Percentiles rank a stretch among this genome's conserved stretches.
Conservation (phyloP, 2,888 invertebrate species). For the Synergus itoensis region DNA sequence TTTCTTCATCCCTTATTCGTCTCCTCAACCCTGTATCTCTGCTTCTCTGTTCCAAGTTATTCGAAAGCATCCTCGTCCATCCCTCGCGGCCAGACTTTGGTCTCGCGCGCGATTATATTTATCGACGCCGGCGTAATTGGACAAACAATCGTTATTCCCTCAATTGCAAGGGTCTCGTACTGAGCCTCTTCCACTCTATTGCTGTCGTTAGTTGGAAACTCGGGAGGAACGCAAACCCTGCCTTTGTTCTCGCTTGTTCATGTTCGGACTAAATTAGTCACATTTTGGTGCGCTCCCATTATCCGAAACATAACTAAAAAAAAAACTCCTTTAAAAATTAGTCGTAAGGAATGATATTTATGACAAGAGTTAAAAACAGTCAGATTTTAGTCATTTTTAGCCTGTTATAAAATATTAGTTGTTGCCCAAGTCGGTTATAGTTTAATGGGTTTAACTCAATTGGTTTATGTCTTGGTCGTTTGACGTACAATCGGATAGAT, state of each 20-base stretch:
- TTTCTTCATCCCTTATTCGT: slow-evolving; percentile 35
- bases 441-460: too few relatives aligned
- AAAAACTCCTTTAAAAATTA: background rate
- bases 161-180: slow-evolving; percentile 43
- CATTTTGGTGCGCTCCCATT: background rate
- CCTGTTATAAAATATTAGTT: background rate
- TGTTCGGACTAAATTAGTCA: slow-evolving; percentile 24
- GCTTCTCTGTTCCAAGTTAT: slow-evolving; percentile 37
- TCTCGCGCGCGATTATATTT: slow-evolving; percentile 42
- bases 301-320: background rate
- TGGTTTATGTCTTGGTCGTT: too few relatives aligned
- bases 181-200: slow-evolving; percentile 9
- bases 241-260: slow-evolving; percentile 27
- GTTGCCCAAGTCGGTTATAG: background rate
- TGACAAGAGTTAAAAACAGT: background rate
- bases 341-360: too few relatives aligned
- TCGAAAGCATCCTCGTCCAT: slow-evolving; percentile 20
- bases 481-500: too few relatives aligned
- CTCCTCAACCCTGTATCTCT: slow-evolving; percentile 50
- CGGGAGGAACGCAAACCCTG: slow-evolving; percentile 10
- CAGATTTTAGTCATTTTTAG: background rate
- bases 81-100: slow-evolving; percentile 39
- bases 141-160: slow-evolving; percentile 49
- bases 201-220: slow-evolving; percentile 22
- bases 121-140: slow-evolving; percentile 46